Conservation (phyloP, 2,113 vertebrate species). For the human region DNA sequence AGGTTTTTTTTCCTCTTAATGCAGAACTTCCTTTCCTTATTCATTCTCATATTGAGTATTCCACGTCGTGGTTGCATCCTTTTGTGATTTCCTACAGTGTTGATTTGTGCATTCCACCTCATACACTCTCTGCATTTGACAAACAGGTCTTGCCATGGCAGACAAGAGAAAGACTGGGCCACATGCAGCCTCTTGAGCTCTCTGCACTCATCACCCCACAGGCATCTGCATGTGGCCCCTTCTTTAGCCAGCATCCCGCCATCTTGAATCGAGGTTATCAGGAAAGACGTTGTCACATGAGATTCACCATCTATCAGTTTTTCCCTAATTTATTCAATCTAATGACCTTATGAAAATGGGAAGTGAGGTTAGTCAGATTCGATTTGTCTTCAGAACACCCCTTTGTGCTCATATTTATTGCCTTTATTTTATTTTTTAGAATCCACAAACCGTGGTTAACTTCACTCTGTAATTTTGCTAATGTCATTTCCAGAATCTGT, state of each 20-base stretch:
- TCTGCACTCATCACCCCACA: fast-evolving
- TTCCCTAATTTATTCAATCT: background rate
- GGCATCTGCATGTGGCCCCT: background rate
- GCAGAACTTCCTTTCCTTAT: background rate
- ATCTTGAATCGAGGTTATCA: background rate
- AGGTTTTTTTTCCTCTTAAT: background rate
- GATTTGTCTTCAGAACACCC: background rate
- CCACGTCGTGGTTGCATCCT: background rate
- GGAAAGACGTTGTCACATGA: background rate
- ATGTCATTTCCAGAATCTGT: background rate
- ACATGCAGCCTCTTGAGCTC: fast-evolving
- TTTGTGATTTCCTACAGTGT: background rate
- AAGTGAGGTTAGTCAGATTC: background rate
- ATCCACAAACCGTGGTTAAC: background rate
- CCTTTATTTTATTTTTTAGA: background rate
- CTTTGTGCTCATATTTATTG: background rate
- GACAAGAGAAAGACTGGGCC: background rate
- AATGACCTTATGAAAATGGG: background rate
- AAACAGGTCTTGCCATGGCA: background rate
- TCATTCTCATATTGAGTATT: too few species aligned
- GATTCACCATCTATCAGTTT: background rate
- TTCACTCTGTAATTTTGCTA: background rate
- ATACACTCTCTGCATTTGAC: background rate
- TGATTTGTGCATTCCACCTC: background rate
- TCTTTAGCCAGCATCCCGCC: fast-evolving